Conservation (phyloP, 2,888 invertebrate genomes). For the Epicampocera succincta region DNA sequence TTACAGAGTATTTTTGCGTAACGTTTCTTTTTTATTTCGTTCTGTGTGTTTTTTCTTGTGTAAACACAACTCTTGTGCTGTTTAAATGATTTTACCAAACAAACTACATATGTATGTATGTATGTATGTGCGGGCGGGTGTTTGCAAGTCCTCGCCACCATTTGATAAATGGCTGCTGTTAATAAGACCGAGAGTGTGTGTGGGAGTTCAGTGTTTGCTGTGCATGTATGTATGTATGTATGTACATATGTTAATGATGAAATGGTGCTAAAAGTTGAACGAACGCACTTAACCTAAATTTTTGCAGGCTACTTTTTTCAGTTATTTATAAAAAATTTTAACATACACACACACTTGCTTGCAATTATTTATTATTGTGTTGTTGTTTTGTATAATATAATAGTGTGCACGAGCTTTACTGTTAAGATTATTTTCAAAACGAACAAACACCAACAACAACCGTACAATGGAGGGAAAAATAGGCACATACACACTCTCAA, state of each 20-base stretch:
- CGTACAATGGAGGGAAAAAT: background rate
- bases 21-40: conserved; percentile 15
- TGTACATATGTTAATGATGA: conserved; percentile 74
- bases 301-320: conserved; percentile 67
- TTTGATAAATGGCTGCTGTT: conserved; percentile 55
- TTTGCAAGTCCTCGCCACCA: conserved; percentile 11
- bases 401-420: conserved; percentile 67
- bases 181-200: conserved; percentile 30
- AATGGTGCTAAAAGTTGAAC: conserved; percentile 81
- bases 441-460: conserved; percentile 28
- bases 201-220: conserved; percentile 6
- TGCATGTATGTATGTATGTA: too few species aligned
- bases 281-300: conserved; percentile 82
- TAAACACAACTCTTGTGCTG: conserved; percentile 33
- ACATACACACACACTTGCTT: conserved; percentile 2
- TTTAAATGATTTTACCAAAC: conserved; percentile 22
- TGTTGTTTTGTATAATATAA: conserved; percentile 29
- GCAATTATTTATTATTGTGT: conserved; percentile 10
- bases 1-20: conserved; percentile 36
- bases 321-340: conserved; percentile 27
- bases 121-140: conserved; percentile 47
- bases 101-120: too few species aligned
- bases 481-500: background rate
- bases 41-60: conserved; percentile 2
- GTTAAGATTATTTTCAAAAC: conserved; percentile 16